These are phyloP conservation scores for Lasioglossum oenotherae DNA, from an alignment of 2,888 invertebrate genomes.

Conservation along the genomic window DNA sequence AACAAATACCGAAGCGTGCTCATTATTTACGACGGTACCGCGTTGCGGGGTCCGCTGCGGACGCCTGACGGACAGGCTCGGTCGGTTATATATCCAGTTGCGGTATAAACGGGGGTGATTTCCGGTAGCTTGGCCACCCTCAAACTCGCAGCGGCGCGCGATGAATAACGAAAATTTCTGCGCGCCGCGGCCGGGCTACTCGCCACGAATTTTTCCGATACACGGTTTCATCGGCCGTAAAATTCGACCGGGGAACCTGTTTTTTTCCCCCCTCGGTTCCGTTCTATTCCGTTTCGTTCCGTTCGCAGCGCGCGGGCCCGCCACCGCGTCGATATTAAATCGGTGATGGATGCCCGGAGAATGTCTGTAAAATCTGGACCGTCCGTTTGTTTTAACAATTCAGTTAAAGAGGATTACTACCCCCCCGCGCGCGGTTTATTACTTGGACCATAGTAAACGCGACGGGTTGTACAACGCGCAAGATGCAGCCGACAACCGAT, in stretches of 20 bases:
- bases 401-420: constrained; percentile 57
- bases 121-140: constrained; percentile 58
- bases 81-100: constrained; percentile 69
- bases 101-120: constrained; percentile 68
- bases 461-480: neutral
- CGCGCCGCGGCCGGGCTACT: constrained; percentile 11
- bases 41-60: constrained; percentile 65
- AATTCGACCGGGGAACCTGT: constrained; percentile 44
- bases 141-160: constrained; percentile 53
- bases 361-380: constrained; percentile 53
- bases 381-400: constrained; percentile 54
- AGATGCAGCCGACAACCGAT: neutral
- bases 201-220: constrained; percentile 50
- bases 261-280: constrained; percentile 30
- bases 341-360: constrained; percentile 36
- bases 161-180: constrained; percentile 70
- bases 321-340: constrained; percentile 55
- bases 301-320: constrained; percentile 3
- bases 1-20: constrained; percentile 80
- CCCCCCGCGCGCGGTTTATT: constrained; percentile 46
- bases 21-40: constrained; percentile 79
- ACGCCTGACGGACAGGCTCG: constrained; percentile 70
- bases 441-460: constrained; percentile 39
- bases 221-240: constrained; percentile 45
- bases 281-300: neutral